Conservation (phyloP, 2,888 invertebrate species). For the Acanthoscelides obtectus region DNA sequence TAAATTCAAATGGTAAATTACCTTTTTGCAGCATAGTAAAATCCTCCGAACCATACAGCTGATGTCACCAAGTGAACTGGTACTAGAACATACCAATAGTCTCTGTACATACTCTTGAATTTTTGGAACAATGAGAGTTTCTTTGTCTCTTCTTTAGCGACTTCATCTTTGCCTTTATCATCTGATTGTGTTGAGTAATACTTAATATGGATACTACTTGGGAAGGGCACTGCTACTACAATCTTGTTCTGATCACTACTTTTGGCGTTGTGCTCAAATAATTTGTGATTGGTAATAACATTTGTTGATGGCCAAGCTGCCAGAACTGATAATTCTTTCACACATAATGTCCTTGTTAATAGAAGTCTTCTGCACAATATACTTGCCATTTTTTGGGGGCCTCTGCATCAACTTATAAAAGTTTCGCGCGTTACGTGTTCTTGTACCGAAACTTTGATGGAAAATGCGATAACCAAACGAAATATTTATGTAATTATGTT, state of each 20-base stretch:
- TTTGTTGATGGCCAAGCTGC: neutral
- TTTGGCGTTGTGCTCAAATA: neutral
- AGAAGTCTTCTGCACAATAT: constrained; percentile 17
- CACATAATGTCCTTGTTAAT: constrained; percentile 10
- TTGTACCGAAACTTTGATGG: neutral
- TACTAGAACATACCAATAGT: constrained; percentile 94
- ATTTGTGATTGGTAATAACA: neutral
- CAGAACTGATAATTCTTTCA: constrained; percentile 11
- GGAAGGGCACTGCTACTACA: neutral
- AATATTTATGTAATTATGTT: neutral
- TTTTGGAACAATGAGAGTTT: constrained; percentile 67
- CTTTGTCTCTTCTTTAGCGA: constrained; percentile 12
- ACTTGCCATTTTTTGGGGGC: constrained; percentile 17
- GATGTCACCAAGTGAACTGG: constrained; percentile 92
- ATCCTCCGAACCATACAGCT: constrained; percentile 79
- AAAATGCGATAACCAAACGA: neutral
- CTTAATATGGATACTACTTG: constrained; percentile 3
- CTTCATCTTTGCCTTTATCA: constrained; percentile 1
- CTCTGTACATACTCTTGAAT: constrained; percentile 88
- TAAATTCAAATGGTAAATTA: constrained; percentile 37
- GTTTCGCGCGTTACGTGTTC: neutral
- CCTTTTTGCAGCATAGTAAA: constrained; percentile 85
- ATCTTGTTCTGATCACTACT: neutral
- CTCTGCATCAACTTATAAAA: neutral
- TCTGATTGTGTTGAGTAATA: constrained; percentile 11